phyloP scores from a whole-genome alignment of 2,888 invertebrate genomes.

The Osmoderma eremita region DNA sequence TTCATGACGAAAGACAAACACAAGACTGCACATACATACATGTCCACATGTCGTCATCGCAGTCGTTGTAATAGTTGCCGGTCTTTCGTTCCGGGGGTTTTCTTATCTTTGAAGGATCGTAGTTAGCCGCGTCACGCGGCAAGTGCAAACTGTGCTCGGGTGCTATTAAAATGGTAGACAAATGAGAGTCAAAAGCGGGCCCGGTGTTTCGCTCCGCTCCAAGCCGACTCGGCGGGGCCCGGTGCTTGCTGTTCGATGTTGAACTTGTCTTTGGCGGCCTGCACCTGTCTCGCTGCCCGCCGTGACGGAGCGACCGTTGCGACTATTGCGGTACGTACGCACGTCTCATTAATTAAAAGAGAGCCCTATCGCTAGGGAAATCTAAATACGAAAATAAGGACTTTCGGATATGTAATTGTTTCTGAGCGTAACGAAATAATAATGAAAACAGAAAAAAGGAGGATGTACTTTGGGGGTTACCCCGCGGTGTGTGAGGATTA shows the following conservation, averaged over 20 bases:
- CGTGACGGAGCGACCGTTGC: slow-evolving; percentile 54
- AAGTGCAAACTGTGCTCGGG: slow-evolving; percentile 48
- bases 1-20: slow-evolving; percentile 2
- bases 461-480: slow-evolving; percentile 24
- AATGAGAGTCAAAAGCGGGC: slow-evolving; percentile 49
- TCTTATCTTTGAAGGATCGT: slow-evolving; percentile 46
- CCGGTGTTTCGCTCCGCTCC: slow-evolving; percentile 27
- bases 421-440: slow-evolving; percentile 37
- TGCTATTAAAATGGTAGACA: slow-evolving; percentile 48
- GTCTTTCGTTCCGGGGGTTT: slow-evolving; percentile 41
- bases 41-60: slow-evolving; percentile 20
- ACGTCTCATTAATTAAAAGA: slow-evolving; percentile 50
- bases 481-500: slow-evolving; percentile 28
- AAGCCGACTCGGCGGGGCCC: slow-evolving; percentile 43
- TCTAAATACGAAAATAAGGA: slow-evolving; percentile 51
- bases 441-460: slow-evolving; percentile 29
- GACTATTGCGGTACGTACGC: slow-evolving; percentile 47
- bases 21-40: not conserved
- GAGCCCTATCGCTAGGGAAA: slow-evolving; percentile 46
- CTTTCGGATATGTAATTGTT: slow-evolving; percentile 42
- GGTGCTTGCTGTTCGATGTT: slow-evolving; percentile 44
- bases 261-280: slow-evolving; percentile 34
- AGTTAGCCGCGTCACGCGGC: slow-evolving; percentile 51
- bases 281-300: slow-evolving; percentile 50
- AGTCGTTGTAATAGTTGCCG: slow-evolving; percentile 14